Evolutionary conservation across 2,797 vertebrate species (phyloP).

Genomic region (Phoeniculus purpureus): DNA sequence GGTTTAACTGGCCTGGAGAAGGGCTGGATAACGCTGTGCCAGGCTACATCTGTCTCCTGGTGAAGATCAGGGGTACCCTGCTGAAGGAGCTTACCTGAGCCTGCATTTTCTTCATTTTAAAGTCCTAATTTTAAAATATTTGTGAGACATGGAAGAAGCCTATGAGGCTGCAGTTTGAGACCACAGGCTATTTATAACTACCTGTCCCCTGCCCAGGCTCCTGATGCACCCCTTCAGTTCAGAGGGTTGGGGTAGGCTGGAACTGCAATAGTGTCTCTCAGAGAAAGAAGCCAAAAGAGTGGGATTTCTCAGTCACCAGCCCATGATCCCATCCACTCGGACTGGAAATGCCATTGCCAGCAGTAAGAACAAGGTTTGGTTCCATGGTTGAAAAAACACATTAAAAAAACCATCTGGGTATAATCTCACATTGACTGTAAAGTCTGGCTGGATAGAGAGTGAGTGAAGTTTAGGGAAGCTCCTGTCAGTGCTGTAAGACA

Average conservation of each 20-base stretch:
- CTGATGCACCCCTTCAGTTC: background rate
- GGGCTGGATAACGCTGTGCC: background rate
- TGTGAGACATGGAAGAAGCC: background rate
- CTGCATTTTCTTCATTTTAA: background rate
- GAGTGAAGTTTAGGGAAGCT: background rate
- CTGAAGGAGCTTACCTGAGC: background rate
- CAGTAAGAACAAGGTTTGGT: background rate
- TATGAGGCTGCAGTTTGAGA: background rate
- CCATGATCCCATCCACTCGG: background rate
- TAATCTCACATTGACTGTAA: background rate
- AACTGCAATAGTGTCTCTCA: background rate
- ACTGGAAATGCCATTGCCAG: background rate
- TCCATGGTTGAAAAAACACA: background rate
- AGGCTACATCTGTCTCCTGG: background rate
- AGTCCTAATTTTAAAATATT: background rate
- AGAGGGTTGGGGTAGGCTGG: background rate
- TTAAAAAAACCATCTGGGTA: background rate
- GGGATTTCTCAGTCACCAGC: background rate
- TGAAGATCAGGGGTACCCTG: background rate
- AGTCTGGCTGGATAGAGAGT: background rate
- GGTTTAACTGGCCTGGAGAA: background rate
- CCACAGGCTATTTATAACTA: background rate
- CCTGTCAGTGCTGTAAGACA: background rate
- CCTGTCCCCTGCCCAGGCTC: background rate
- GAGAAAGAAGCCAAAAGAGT: background rate